These are phyloP conservation scores for Acanthornis magna DNA, from an alignment of 2,797 vertebrate genomes.

Conservation along the genomic window DNA sequence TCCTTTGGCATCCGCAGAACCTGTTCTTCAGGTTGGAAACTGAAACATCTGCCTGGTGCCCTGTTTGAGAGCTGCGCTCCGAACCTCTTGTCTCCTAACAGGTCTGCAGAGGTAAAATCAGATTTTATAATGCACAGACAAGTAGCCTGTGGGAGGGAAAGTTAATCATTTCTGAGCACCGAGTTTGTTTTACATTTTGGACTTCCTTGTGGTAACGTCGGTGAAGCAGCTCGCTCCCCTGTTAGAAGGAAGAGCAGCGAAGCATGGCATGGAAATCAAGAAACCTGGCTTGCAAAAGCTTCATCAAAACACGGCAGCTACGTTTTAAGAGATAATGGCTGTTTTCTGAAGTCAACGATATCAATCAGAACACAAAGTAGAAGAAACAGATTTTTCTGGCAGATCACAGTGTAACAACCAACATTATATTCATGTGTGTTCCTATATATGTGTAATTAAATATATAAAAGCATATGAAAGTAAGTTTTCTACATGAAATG, in stretches of 20 bases:
- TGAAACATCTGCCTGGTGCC: conserved; percentile 35
- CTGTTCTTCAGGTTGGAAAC: conserved; percentile 70
- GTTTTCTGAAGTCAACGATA: background rate
- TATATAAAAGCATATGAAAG: background rate
- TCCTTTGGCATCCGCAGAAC: conserved; percentile 46
- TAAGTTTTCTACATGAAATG: background rate
- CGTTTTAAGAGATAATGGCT: background rate
- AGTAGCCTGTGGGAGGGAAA: background rate
- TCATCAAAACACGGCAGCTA: background rate
- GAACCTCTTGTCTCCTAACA: background rate
- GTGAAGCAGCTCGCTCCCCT: background rate
- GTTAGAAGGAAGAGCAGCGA: background rate
- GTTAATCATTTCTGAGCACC: conserved; percentile 51
- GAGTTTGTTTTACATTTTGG: conserved; percentile 3
- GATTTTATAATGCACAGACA: conserved; percentile 7
- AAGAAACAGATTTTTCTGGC: background rate
- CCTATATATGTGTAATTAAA: background rate
- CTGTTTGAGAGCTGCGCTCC: background rate
- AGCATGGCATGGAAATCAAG: background rate
- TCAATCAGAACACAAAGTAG: background rate
- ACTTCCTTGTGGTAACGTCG: background rate
- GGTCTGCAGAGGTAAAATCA: background rate
- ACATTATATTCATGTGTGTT: background rate
- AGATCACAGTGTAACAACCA: background rate
- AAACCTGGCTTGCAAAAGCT: background rate